Evolutionary conservation across 2,113 vertebrate genomes (phyloP).

Genomic region (Trogon melanurus): DNA sequence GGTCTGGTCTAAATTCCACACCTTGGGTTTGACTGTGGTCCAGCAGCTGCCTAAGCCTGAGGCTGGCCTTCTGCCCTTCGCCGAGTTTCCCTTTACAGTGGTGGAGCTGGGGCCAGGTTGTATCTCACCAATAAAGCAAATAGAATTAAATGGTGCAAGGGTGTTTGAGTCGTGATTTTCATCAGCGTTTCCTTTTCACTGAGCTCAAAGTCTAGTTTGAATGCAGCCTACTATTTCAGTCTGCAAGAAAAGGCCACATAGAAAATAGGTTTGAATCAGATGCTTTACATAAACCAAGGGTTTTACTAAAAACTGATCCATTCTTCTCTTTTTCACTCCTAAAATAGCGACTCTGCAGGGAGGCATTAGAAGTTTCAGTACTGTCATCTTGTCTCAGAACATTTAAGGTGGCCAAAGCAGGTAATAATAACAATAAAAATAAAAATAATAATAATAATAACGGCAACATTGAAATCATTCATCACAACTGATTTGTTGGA

Average conservation of each 20-base stretch:
- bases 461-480: neutral
- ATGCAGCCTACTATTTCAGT: slow-evolving; percentile 68
- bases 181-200: slow-evolving; percentile 59
- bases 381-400: slow-evolving; percentile 75
- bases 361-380: slow-evolving; percentile 71
- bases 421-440: neutral
- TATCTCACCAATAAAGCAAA: slow-evolving; percentile 48
- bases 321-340: slow-evolving; percentile 71
- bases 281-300: slow-evolving; percentile 81
- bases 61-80: neutral
- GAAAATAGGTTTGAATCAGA: slow-evolving; percentile 79
- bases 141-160: slow-evolving; percentile 48
- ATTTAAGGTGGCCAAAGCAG: slow-evolving; percentile 45
- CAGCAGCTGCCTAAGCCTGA: neutral
- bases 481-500: neutral
- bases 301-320: slow-evolving; percentile 75
- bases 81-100: neutral
- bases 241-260: slow-evolving; percentile 57
- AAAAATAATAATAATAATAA: neutral
- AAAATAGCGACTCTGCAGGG: slow-evolving; percentile 33
- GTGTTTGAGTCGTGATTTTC: slow-evolving; percentile 61
- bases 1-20: neutral
- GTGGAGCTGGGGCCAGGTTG: neutral
- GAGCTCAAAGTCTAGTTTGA: slow-evolving; percentile 64
- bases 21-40: neutral